A percentile compares a stretch with the other conserved stretches of the same genome.
Conservation (phyloP, 1,140 invertebrate species). For the Aleiodes sp. region DNA sequence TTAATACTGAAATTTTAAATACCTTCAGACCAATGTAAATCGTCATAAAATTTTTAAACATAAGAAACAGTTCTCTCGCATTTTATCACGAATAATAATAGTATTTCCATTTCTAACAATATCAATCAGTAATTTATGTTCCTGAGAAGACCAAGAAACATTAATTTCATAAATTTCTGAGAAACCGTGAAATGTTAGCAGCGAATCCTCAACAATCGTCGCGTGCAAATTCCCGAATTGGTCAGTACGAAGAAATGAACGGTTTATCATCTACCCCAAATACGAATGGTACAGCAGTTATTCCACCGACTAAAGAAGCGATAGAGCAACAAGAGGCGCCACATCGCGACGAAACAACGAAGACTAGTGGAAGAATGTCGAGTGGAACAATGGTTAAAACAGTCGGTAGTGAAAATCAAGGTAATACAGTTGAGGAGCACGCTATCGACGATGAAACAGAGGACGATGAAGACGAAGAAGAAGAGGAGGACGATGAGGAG, state of each 20-base stretch:
- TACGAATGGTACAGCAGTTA: conserved; percentile 35
- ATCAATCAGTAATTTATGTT: too few species aligned
- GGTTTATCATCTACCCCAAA: conserved; percentile 56
- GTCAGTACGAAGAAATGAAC: conserved; percentile 46
- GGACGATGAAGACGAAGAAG: conserved; percentile 41
- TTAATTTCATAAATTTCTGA: too few species aligned
- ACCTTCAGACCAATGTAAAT: too few species aligned
- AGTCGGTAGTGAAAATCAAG: conserved; percentile 41
- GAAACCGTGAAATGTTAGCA: conserved; percentile 43
- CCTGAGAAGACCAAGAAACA: too few species aligned
- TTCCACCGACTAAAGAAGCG: conserved; percentile 42
- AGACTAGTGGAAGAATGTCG: conserved; percentile 23
- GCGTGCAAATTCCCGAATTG: conserved; percentile 49
- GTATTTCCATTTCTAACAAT: too few species aligned
- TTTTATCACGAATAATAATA: too few species aligned
- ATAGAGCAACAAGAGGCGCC: conserved; percentile 60
- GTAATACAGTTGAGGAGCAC: conserved; percentile 49
- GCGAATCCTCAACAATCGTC: conserved; percentile 47
- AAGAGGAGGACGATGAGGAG: conserved; percentile 42
- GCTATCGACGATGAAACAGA: conserved; percentile 40
- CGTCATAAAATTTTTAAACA: too few species aligned
- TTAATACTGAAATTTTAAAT: too few species aligned
- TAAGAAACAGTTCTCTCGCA: too few species aligned
- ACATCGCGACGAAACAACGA: conserved; percentile 52
- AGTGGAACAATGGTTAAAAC: conserved; percentile 55